Evolutionary conservation across 1,140 invertebrate genomes (phyloP), one percentile per base, ranked within the genome.

Genomic region (Pentalonia nigronervosa): DNA sequence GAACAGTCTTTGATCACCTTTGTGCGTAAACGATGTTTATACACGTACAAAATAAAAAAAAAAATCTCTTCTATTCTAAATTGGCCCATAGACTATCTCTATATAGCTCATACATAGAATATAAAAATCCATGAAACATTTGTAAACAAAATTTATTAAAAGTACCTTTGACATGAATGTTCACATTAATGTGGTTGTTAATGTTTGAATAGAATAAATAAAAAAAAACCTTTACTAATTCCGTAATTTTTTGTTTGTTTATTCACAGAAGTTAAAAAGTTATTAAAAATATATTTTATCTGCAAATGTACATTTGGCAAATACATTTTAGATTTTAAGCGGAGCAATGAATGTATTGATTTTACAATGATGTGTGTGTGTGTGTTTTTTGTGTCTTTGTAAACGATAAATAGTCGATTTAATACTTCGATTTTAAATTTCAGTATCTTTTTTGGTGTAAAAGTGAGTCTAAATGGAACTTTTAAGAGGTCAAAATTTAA

Each of bases 1-100:
- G 9, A 14, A 56, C 21, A 14, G 34, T 89, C 87, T 88, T 88
- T 88, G 87, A 88, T 88, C 87, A 89, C 50, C 88, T 89, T 89
- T 89, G 88, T 89, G 34, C 50, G 88, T 56, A 89, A 89, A 89
- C 88, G 48, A 56, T 89, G 88, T 89, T 89, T 89, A 50, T 89
- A 53, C 88, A 53, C 87, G 87, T 89, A 87, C 30, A 88, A 88
- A 88, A 53, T 34, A 88, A 34, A 88, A 41, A 86, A 47, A 25
- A 88, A 56, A 89, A 53, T 89, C 47, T 50, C n/a, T 89, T 76
- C 87, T 53, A 56, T 56, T 25, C 11, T 89, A 89, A 56, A 89
- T 89, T 89, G 48, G 34, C 50, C 53, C 88, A 88, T 87, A 86
- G 41, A 9, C 45, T 87, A 30, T 47, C 6, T 84, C 41, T 84